Evolutionary conservation across 2,888 invertebrate species (phyloP).

Genomic region (Agonum fuliginosum): DNA sequence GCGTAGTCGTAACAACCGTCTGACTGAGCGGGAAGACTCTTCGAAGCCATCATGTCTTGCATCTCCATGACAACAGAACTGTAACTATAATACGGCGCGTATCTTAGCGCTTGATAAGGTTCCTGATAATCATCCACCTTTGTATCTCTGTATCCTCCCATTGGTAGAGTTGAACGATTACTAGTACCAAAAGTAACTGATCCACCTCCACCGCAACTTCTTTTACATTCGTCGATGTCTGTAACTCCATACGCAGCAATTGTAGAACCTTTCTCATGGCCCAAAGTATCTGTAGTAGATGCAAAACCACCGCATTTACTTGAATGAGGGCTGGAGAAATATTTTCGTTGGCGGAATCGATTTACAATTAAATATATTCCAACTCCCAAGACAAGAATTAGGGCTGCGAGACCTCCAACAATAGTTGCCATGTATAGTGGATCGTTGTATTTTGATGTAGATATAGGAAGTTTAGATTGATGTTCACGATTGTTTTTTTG

Average conservation of each 20-base stretch:
- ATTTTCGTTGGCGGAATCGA: constrained; percentile 82
- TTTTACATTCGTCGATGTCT: constrained; percentile 77
- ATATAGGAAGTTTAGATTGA: constrained; percentile 78
- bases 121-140: constrained; percentile 85
- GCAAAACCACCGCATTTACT: constrained; percentile 75
- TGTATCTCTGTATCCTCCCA: constrained; percentile 76
- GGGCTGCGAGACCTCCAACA: constrained; percentile 84
- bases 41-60: constrained; percentile 79
- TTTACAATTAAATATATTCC: constrained; percentile 84
- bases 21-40: constrained; percentile 70
- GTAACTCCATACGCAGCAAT: constrained; percentile 77
- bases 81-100: constrained; percentile 85
- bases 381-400: constrained; percentile 82
- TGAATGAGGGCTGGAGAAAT: constrained; percentile 82
- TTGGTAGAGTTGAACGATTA: constrained; percentile 74
- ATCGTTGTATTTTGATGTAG: constrained; percentile 81
- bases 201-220: constrained; percentile 71
- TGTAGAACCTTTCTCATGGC: constrained; percentile 71
- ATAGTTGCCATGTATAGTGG: constrained; percentile 85
- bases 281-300: constrained; percentile 66
- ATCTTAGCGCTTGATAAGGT: constrained; percentile 85
- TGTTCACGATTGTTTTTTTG: constrained; percentile 71
- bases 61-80: constrained; percentile 85
- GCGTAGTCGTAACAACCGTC: constrained; percentile 87
- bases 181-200: constrained; percentile 71